phyloP scores from a whole-genome alignment of 2,113 vertebrate genomes.

The Corythoichthys intestinalis region DNA sequence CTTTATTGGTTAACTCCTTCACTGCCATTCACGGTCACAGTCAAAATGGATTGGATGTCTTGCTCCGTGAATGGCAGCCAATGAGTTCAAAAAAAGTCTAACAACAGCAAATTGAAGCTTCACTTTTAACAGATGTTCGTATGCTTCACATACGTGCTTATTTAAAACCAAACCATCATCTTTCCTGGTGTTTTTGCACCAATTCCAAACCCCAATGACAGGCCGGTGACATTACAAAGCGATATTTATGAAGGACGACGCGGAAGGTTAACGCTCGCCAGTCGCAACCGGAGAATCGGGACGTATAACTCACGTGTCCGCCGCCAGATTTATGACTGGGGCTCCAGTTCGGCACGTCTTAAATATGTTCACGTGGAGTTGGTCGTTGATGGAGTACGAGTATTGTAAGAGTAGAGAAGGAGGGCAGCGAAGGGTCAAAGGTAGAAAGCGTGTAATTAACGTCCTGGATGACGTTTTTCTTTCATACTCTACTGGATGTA shows the following conservation, averaged over 20 bases:
- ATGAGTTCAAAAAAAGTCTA: not conserved
- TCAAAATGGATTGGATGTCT: no score
- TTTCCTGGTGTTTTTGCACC: not conserved
- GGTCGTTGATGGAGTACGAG: not conserved
- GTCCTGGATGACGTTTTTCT: constrained; percentile 4
- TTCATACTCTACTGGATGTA: constrained; percentile 23
- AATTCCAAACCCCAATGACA: not conserved
- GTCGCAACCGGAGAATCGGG: not conserved
- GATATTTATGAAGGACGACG: constrained; percentile 5
- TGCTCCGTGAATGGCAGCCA: no score
- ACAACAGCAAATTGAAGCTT: not conserved
- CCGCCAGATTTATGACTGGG: constrained; percentile 1
- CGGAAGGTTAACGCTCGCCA: not conserved
- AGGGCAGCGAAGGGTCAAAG: not conserved
- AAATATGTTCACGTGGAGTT: not conserved
- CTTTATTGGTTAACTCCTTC: no score
- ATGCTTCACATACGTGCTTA: not conserved
- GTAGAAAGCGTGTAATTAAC: constrained; percentile 3
- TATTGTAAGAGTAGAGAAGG: not conserved
- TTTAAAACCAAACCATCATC: not conserved
- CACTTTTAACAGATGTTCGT: constrained; percentile 4
- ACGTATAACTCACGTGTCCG: not conserved
- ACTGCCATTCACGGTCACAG: no score
- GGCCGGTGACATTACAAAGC: constrained; percentile 2
- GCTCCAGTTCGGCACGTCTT: not conserved